A percentile compares a stretch with the other conserved stretches of the same genome.
Evolutionary conservation across 2,113 vertebrate genomes (phyloP).

Genomic region (Cairina moschata): DNA sequence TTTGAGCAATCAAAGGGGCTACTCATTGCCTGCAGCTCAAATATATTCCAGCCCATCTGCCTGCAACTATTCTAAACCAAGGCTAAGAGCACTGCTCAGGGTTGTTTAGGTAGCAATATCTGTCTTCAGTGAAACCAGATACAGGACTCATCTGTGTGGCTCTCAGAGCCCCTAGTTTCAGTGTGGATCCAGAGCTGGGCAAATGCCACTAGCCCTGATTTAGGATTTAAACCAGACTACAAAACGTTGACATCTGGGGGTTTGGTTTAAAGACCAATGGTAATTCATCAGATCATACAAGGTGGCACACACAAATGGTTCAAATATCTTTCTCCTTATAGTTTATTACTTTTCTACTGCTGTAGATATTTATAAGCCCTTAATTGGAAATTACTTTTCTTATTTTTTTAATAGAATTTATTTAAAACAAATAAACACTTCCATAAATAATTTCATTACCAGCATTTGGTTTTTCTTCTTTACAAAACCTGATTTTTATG

Average conservation of each 20-base stretch:
- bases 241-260: neutral
- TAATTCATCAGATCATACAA: neutral
- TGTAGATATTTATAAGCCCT: neutral
- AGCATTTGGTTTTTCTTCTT: neutral
- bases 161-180: neutral
- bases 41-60: neutral
- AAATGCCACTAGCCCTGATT: neutral
- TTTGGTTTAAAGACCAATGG: neutral
- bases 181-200: too few species aligned
- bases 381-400: neutral
- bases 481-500: neutral
- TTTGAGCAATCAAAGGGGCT: neutral
- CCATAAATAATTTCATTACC: neutral
- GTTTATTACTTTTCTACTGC: neutral
- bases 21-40: neutral
- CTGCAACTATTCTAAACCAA: neutral
- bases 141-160: neutral
- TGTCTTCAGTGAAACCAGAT: neutral
- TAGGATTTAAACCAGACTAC: neutral
- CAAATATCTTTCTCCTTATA: neutral
- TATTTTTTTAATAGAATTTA: neutral
- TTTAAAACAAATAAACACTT: neutral
- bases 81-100: neutral
- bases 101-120: neutral
- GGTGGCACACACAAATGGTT: neutral